These are phyloP conservation scores for Hyaena hyaena DNA, from an alignment of 2,113 vertebrate species.

Conservation along the genomic window DNA sequence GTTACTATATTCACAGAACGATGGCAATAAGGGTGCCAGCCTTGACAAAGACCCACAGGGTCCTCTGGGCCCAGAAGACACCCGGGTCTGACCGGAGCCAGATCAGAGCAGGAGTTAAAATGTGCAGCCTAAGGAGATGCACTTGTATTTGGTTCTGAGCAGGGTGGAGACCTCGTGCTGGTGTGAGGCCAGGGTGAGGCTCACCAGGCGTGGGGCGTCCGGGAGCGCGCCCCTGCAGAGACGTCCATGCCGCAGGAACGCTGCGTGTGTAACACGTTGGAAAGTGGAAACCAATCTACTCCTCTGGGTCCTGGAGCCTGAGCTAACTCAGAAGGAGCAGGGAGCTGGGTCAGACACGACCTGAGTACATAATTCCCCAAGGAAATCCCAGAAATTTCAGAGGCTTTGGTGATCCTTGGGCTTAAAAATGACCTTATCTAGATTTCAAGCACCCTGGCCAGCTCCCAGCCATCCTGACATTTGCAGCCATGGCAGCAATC, in stretches of 20 bases:
- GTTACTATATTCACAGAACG: not conserved
- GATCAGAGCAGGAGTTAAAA: not conserved
- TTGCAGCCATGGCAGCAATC: not conserved
- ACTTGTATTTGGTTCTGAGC: not conserved
- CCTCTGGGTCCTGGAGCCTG: not conserved
- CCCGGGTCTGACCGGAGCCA: rapidly evolving
- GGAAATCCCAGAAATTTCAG: too few relatives aligned
- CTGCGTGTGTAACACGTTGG: rapidly evolving
- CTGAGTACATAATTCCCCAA: not conserved
- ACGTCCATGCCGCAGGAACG: rapidly evolving
- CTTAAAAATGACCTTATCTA: not conserved
- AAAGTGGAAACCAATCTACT: not conserved
- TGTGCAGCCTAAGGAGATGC: not conserved
- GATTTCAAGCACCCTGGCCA: too few relatives aligned
- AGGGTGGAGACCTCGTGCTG: too few relatives aligned
- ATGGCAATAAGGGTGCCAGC: rapidly evolving
- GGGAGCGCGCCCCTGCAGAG: rapidly evolving
- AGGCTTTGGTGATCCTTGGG: not conserved
- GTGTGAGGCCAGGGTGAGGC: not conserved
- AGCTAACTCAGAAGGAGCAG: not conserved
- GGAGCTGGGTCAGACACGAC: not conserved
- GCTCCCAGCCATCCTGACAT: too few relatives aligned
- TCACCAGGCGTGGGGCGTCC: rapidly evolving
- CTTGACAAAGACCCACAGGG: not conserved
- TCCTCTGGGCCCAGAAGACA: not conserved